A percentile compares a stretch with the other conserved stretches of the same genome.
Conservation (phyloP, 1,140 invertebrate species). For the Bombus superbus region DNA sequence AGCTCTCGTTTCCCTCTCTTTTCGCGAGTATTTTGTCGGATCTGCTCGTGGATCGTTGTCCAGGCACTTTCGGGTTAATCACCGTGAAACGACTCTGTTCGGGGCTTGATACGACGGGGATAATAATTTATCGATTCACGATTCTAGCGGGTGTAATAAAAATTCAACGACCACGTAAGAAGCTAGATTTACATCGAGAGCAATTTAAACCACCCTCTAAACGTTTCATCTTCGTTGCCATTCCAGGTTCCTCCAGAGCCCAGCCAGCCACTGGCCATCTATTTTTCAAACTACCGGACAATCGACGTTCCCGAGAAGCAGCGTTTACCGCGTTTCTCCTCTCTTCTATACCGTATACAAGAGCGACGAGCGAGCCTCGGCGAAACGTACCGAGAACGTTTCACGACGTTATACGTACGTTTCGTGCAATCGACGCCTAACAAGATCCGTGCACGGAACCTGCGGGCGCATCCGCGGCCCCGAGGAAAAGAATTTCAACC, state of each 20-base stretch:
- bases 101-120: too few relatives aligned
- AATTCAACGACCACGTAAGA: background rate
- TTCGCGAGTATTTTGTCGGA: background rate
- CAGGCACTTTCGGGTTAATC: background rate
- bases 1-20: background rate
- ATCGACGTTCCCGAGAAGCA: background rate
- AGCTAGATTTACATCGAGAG: background rate
- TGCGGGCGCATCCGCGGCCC: background rate
- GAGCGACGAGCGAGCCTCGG: background rate
- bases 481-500: background rate
- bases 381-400: background rate
- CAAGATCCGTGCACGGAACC: background rate
- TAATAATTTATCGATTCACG: background rate
- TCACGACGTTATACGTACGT: background rate
- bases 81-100: slow-evolving; percentile 4
- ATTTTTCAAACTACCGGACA: background rate
- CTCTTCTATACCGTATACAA: too few relatives aligned
- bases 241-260: background rate
- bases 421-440: background rate
- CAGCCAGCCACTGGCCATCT: background rate
- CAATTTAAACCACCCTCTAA: background rate
- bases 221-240: background rate
- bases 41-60: background rate
- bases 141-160: background rate
- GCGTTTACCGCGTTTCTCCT: background rate